Conservation (phyloP, 92 coral and sea anemone genomes). For the Epizoanthus fatuus region DNA sequence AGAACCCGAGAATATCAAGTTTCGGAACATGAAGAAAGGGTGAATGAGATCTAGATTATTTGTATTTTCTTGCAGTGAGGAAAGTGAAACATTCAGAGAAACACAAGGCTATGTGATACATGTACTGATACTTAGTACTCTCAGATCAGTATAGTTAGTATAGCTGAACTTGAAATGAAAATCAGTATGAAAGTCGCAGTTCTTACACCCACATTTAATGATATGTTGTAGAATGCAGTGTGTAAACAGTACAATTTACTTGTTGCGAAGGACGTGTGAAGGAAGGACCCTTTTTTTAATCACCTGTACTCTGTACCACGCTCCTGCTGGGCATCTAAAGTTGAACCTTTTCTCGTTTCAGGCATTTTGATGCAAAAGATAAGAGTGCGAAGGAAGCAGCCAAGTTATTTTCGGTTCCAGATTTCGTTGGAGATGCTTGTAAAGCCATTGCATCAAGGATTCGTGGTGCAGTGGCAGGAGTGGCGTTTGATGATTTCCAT, state of each 20-base stretch:
- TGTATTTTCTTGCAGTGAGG: neutral
- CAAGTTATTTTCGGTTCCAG: conserved; percentile 98
- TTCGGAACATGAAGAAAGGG: neutral
- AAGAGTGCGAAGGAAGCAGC: conserved; percentile 92
- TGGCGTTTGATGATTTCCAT: conserved; percentile 99
- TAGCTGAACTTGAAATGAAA: too few relatives aligned
- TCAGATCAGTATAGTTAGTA: too few relatives aligned
- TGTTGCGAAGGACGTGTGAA: neutral
- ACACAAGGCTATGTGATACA: too few relatives aligned
- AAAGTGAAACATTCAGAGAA: too few relatives aligned
- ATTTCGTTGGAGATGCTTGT: conserved; percentile 99
- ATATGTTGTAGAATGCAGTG: too few relatives aligned
- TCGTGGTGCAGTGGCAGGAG: conserved; percentile 99
- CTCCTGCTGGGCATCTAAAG: neutral
- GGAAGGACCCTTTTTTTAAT: neutral
- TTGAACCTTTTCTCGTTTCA: neutral
- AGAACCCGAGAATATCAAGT: too few relatives aligned
- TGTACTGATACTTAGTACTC: too few relatives aligned
- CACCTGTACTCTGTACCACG: neutral
- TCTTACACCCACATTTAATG: too few relatives aligned
- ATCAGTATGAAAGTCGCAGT: too few relatives aligned
- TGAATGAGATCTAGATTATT: neutral
- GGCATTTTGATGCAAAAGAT: conserved; percentile 96
- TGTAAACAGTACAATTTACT: too few relatives aligned
- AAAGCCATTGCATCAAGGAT: conserved; percentile 99